Percentiles rank a stretch among this genome's conserved stretches.
These are phyloP conservation scores for Grantiella picta DNA, from an alignment of 2,113 vertebrate species.

Conservation along the genomic window DNA sequence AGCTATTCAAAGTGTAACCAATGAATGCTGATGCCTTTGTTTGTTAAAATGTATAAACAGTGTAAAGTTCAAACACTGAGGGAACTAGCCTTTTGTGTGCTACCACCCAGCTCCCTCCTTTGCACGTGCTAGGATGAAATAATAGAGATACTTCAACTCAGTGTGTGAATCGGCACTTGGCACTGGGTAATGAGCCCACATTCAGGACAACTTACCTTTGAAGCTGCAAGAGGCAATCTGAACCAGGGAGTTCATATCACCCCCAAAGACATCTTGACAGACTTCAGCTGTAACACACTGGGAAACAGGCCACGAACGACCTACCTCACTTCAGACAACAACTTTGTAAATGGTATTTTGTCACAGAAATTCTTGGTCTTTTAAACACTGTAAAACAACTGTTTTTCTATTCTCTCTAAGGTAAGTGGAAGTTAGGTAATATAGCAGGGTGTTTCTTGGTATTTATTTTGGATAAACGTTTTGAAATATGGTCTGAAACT, in stretches of 20 bases:
- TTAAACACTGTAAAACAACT: background rate
- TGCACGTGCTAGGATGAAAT: background rate
- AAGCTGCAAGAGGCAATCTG: background rate
- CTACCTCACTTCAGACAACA: background rate
- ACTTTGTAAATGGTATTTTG: background rate
- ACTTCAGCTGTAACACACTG: background rate
- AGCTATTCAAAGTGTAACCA: background rate
- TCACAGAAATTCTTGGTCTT: background rate
- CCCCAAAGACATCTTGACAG: background rate
- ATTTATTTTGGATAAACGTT: background rate
- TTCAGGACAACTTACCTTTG: background rate
- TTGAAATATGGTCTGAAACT: background rate
- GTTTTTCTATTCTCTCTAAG: background rate
- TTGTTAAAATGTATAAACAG: background rate
- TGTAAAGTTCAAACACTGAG: background rate
- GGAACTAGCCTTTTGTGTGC: background rate
- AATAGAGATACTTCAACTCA: background rate
- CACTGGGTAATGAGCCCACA: background rate
- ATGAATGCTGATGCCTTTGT: background rate
- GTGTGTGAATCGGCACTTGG: no score
- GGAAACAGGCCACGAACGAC: background rate
- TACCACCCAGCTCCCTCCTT: background rate
- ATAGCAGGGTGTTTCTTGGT: rapidly evolving
- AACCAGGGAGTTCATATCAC: background rate
- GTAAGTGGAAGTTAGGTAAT: background rate